phyloP scores from a whole-genome alignment of 1,140 invertebrate genomes.

The Drosophila sulfurigaster region DNA sequence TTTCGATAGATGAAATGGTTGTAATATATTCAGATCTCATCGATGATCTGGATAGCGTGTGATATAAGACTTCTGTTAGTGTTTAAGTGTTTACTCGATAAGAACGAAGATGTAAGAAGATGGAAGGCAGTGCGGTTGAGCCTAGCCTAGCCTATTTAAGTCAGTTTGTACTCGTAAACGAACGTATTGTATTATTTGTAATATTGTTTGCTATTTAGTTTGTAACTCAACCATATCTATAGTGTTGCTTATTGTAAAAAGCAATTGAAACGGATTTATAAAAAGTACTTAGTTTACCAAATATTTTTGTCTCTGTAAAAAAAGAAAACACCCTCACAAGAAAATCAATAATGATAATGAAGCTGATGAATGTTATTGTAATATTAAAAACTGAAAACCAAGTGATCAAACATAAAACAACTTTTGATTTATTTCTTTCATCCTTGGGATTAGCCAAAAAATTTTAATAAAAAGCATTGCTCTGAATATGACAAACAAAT shows the following conservation, averaged over 20 bases:
- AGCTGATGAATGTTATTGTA: constrained; percentile 64
- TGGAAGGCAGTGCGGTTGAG: constrained; percentile 17
- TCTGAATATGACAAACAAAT: too few species aligned
- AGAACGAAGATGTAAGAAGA: constrained; percentile 6
- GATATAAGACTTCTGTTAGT: constrained; percentile 78
- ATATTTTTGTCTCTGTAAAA: constrained; percentile 77
- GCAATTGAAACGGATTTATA: constrained; percentile 79
- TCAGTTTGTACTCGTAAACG: constrained; percentile 74
- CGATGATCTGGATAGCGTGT: constrained; percentile 56
- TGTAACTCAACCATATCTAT: constrained; percentile 55
- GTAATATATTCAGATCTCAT: constrained; percentile 21
- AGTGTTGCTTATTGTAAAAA: constrained; percentile 68
- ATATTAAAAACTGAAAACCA: constrained; percentile 51
- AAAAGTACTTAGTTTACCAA: constrained; percentile 84
- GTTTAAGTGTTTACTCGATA: constrained; percentile 71
- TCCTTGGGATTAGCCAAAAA: not conserved
- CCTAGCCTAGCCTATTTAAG: constrained; percentile 67
- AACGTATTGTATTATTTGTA: constrained; percentile 80
- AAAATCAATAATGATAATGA: constrained; percentile 64
- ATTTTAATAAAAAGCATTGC: too few species aligned
- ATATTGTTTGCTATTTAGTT: constrained; percentile 76
- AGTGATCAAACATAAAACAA: constrained; percentile 68
- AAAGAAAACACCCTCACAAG: constrained; percentile 41
- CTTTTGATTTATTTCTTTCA: not conserved
- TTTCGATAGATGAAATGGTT: not conserved